Conservation (phyloP, 2,113 vertebrate genomes). For the Bubo scandiacus region DNA sequence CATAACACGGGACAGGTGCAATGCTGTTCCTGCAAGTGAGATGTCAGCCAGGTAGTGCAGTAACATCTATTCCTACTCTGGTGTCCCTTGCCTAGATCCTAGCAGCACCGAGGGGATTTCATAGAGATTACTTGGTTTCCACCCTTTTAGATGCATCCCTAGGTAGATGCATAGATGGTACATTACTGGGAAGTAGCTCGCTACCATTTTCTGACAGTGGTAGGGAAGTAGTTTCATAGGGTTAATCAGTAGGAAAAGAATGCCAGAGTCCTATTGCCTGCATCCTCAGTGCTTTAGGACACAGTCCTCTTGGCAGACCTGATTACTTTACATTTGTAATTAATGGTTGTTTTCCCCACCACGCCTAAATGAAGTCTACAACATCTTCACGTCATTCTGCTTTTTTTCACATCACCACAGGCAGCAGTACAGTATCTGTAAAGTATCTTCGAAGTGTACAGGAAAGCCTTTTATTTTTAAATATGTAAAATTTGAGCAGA, state of each 20-base stretch:
- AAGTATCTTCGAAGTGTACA: neutral
- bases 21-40: neutral
- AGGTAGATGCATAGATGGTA: neutral
- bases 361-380: neutral
- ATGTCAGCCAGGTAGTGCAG: neutral
- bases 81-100: neutral
- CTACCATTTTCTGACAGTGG: neutral
- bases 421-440: neutral
- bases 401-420: neutral
- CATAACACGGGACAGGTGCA: fast-evolving
- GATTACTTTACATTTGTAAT: neutral
- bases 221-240: neutral
- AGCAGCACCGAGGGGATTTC: neutral
- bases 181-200: neutral
- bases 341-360: neutral
- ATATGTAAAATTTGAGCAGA: neutral
- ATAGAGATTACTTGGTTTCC: neutral
- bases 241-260: neutral
- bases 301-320: neutral
- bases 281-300: neutral
- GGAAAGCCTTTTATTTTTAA: neutral
- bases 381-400: neutral
- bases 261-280: neutral
- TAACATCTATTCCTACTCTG: neutral
- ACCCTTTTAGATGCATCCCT: neutral